Base-by-base conservation (phyloP, 2,888 invertebrate genomes). In the Phaedon cochleariae region DNA sequence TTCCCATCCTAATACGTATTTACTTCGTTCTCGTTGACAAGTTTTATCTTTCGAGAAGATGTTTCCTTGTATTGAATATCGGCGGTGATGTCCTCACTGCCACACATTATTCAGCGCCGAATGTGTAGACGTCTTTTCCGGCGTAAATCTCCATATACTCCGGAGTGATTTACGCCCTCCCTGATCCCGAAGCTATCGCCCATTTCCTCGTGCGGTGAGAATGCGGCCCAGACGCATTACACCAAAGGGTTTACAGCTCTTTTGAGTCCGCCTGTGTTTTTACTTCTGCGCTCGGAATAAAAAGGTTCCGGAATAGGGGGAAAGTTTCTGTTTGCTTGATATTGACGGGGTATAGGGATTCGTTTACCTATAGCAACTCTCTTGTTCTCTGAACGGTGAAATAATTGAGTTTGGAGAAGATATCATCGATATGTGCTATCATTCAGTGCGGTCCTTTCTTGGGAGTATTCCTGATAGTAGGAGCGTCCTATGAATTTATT, bases 31-130 rank as follows among this genome's bases (percentile, higher is more conserved):
- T 73, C 77, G 72, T 67, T 76, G 79, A 78, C 78, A 79, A 79
- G 74, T 79, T 77, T 77, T 77, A 79, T 79, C 78, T 78, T 75
- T 78, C 74, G 76, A 73, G 74, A 73, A 74, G 73, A 76, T 77
- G 76, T 77, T 76, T 77, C 76, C 74, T 77, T 79, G 76, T 78
- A 80, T 80, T 80, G 78, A 79, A 80, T 79, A 80, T 80, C 75
- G 78, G 76, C 70, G 73, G 74, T 74, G 76, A 73, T 75, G 5
- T 29, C 74, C 74, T 73, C 74, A 73, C 58, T 46, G 31, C 52
- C 48, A 29, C 4, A 29, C 64, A 68, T 68, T 68, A 68, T 65
- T 65, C 67, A 59, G 62, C 54, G 67, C 29, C 34, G 26, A 62
- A 62, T 60, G 59, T 61, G 68, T 59, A 65, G 57, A 65, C 61